Evolutionary conservation across 2,797 vertebrate genomes (phyloP), one percentile per base, ranked within the genome.

Genomic region (Syngnathus acus): DNA sequence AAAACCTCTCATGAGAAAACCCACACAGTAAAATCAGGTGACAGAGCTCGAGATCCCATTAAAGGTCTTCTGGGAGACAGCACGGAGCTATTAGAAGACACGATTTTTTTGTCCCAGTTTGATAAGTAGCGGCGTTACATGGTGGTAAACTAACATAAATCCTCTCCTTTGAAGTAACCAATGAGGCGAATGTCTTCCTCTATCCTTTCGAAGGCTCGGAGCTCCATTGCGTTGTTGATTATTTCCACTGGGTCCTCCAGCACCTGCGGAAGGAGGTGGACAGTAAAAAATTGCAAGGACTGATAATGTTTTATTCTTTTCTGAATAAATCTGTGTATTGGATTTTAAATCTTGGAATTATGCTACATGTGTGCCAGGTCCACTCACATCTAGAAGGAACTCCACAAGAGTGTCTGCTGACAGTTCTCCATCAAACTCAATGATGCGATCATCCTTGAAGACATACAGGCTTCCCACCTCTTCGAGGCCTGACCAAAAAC

Each of bases 351-450:
- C 32, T 32, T 32, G 32, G 32, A 32, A 32, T 32, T 4, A 32
- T 32, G 32, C 32, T 32, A 32, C 32, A 32, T 59, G 10, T 42
- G 59, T 60, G 19, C 19, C 11, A 13, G 39, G 13, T 40, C 4
- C 45, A 82, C 96, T 95, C 86, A 99, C 97, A 59, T 99, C 97
- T 79, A 99, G 66, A 68, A 99, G 91, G 77, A 99, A 99, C 87
- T 98, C 95, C 86, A 98, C 95, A 79, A 99, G 80, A 3, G 96
- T 96, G 57, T 99, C 96, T 0, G 97, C 92, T 0, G 96, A 92
- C 62, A 99, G 91, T 77, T 99, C 93, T 10, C 97, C 97, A 13
- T 99, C 97, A 81, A 96, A 99, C 86, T 99, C 96, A 42, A 98
- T 94, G 37, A 96, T 84, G 1, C 93, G 91, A 59, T 97, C 95